phyloP scores from a whole-genome alignment of 1,140 invertebrate genomes.

The Leucophenga varia region DNA sequence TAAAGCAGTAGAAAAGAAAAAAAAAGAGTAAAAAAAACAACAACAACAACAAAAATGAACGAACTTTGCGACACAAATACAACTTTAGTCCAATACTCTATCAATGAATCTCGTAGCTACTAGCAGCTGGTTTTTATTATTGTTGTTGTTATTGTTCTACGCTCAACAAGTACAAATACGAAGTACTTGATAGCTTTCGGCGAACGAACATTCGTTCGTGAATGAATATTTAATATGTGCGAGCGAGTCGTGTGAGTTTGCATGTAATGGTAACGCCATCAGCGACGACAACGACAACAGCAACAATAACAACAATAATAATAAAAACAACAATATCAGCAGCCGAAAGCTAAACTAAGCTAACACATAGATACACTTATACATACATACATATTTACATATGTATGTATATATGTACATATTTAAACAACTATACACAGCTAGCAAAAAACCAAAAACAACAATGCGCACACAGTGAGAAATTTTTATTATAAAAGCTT shows the following conservation, averaged over 20 bases:
- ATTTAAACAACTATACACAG: no score
- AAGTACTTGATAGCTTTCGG: slow-evolving; percentile 2
- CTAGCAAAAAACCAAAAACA: no score
- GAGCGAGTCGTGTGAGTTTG: slow-evolving; percentile 31
- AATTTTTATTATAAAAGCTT: no score
- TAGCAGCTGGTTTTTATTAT: slow-evolving; percentile 16
- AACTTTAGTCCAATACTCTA: no score
- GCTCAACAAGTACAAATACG: neutral
- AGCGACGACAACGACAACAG: neutral
- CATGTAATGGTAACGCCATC: slow-evolving; percentile 48
- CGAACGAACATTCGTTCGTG: slow-evolving; percentile 27
- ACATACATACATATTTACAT: no score
- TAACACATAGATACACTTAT: no score
- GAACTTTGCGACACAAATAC: slow-evolving; percentile 1
- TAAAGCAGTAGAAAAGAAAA: no score
- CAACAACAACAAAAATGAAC: slow-evolving; percentile 5
- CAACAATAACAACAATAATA: no score
- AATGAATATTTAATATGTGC: slow-evolving; percentile 38
- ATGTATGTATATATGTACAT: no score
- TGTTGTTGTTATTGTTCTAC: slow-evolving; percentile 14
- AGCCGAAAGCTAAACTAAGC: no score
- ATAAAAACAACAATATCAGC: no score
- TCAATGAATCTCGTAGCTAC: slow-evolving; percentile 20
- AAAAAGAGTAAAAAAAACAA: slow-evolving; percentile 2
- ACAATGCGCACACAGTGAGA: no score